Evolutionary conservation across 2,888 invertebrate genomes (phyloP).

Genomic region (Yponomeuta evonymella): DNA sequence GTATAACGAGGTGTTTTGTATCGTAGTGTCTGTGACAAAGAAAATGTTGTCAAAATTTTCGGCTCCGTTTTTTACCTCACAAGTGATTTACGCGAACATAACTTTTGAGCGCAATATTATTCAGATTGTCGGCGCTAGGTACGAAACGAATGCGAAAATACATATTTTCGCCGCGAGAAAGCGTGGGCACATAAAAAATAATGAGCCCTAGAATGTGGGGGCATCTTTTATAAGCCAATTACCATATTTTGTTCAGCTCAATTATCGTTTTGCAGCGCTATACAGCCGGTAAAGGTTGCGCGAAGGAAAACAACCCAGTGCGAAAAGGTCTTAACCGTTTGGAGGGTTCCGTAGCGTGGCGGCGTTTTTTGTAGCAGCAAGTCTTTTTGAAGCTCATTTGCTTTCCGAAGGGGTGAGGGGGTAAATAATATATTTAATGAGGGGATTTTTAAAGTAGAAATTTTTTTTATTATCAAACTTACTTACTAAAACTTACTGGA

Average conservation of each 20-base stretch:
- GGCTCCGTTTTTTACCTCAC: no score
- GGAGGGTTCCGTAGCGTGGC: not conserved
- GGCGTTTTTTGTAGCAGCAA: no score
- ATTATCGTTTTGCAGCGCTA: conserved; percentile 43
- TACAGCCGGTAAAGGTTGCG: not conserved
- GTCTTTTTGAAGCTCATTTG: no score
- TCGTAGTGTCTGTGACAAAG: no score
- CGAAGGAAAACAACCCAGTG: not conserved
- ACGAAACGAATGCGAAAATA: not conserved
- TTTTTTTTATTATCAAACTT: no score
- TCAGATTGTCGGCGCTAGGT: not conserved
- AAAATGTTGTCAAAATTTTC: no score
- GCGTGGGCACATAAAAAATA: conserved; percentile 10
- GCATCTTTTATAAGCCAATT: conserved; percentile 42
- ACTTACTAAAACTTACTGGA: no score
- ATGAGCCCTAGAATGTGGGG: conserved; percentile 5
- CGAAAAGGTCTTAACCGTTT: not conserved
- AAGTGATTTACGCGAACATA: not conserved
- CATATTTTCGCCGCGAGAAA: not conserved
- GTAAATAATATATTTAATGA: no score
- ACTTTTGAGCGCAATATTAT: not conserved
- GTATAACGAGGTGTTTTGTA: no score
- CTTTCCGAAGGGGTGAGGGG: not conserved
- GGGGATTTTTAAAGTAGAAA: no score
- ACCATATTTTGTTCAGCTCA: conserved; percentile 58